Evolutionary conservation across 2,797 vertebrate species (phyloP).

Genomic region (Chrysocyon brachyurus): DNA sequence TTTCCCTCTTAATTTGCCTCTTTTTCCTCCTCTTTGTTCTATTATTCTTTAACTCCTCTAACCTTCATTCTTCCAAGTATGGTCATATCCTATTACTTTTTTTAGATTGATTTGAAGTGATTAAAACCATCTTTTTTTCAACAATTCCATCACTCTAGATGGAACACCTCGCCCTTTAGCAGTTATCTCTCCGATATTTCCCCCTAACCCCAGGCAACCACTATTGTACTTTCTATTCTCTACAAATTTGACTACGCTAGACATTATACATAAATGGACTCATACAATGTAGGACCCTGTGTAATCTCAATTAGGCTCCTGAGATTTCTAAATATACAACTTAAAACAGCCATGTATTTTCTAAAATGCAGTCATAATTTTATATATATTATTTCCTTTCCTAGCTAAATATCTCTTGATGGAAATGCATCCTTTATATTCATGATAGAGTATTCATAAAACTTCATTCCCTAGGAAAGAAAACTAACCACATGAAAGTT

Average conservation of each 20-base stretch:
- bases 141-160: neutral
- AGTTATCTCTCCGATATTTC: neutral
- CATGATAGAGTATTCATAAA: neutral
- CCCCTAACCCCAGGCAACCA: neutral
- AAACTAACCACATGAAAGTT: constrained; percentile 8
- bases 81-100: neutral
- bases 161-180: neutral
- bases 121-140: neutral
- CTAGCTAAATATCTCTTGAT: neutral
- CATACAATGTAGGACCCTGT: neutral
- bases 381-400: neutral
- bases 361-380: constrained; percentile 39
- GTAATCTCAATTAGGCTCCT: neutral
- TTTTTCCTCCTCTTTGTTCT: neutral
- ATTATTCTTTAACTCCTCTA: neutral
- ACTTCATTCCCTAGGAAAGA: neutral
- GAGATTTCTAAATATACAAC: constrained; percentile 31
- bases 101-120: constrained; percentile 17
- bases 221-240: neutral
- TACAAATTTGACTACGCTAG: neutral
- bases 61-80: neutral
- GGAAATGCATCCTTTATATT: neutral
- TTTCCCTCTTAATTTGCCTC: neutral
- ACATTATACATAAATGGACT: constrained; percentile 5
- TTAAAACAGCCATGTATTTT: constrained; percentile 9